phyloP scores from a whole-genome alignment of 1,140 invertebrate genomes.

The Drosophila burlai region DNA sequence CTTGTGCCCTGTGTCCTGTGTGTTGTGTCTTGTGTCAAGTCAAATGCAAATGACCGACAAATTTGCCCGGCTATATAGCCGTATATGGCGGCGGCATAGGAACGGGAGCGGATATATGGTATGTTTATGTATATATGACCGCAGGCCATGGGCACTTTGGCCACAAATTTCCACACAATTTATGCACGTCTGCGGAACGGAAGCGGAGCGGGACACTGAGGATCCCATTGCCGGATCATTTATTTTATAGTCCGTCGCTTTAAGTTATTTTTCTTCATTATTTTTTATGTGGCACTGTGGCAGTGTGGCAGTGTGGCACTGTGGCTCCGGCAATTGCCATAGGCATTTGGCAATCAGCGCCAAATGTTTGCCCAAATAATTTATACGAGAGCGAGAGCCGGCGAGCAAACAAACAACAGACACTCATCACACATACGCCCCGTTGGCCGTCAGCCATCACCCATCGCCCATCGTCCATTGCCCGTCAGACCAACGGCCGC shows the following conservation, averaged over 20 bases:
- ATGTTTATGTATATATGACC: conserved; percentile 33
- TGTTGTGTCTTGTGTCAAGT: conserved; percentile 60
- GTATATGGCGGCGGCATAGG: conserved; percentile 23
- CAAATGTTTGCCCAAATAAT: conserved; percentile 79
- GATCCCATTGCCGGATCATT: conserved; percentile 72
- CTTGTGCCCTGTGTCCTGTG: conserved; percentile 15
- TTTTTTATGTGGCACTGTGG: conserved; percentile 66
- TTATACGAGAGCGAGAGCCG: conserved; percentile 31
- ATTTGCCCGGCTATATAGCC: conserved; percentile 49
- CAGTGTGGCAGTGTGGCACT: conserved; percentile 9
- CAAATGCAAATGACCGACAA: conserved; percentile 64
- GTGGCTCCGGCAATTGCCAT: conserved; percentile 48
- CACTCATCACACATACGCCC: conserved; percentile 68
- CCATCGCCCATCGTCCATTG: neutral
- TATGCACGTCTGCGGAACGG: conserved; percentile 44
- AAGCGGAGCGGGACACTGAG: conserved; percentile 28
- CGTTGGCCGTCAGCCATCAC: conserved; percentile 33
- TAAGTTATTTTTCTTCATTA: conserved; percentile 83
- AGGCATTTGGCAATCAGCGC: conserved; percentile 79
- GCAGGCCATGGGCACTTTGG: conserved; percentile 36
- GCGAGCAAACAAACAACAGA: conserved; percentile 50
- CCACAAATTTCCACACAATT: conserved; percentile 57
- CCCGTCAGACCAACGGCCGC: conserved; percentile 1
- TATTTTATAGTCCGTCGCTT: conserved; percentile 81
- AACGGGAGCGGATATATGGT: conserved; percentile 40